A percentile compares a stretch with the other conserved stretches of the same genome.
phyloP scores from a whole-genome alignment of 2,113 vertebrate genomes.

The Mus spicilegus region DNA sequence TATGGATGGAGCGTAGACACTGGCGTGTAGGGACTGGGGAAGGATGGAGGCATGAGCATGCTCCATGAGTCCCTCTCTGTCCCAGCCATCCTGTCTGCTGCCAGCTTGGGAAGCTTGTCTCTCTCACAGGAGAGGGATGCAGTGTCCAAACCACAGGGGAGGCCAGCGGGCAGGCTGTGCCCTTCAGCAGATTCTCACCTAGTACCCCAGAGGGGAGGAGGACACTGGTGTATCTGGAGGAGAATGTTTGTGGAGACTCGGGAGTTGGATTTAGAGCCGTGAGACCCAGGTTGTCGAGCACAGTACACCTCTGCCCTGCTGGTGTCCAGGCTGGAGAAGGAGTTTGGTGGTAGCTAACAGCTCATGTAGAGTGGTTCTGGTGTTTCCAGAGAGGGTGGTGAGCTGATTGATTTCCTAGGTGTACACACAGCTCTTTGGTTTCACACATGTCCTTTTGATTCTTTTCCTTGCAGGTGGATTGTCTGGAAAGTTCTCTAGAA shows the following conservation, averaged over 20 bases:
- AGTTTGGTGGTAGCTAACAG: fast-evolving
- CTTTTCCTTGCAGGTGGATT: conserved; percentile 90
- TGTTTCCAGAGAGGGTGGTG: not conserved
- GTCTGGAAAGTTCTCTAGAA: conserved; percentile 92
- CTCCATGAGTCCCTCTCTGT: not conserved
- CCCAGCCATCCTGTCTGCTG: not conserved
- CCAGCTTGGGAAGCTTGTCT: not conserved
- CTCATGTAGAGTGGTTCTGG: not conserved
- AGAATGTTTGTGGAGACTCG: not conserved
- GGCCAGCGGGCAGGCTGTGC: not conserved
- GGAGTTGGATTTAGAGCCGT: not conserved
- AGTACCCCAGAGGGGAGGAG: not conserved
- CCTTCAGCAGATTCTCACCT: not conserved
- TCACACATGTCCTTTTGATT: not conserved
- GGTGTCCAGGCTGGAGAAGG: not conserved
- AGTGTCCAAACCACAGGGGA: not conserved
- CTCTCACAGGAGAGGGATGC: not conserved
- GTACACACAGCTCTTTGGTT: not conserved
- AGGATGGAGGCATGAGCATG: fast-evolving
- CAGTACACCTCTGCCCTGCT: fast-evolving
- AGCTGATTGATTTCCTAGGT: not conserved
- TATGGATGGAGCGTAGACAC: not conserved
- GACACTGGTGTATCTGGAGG: not conserved
- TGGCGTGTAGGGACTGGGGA: not conserved
- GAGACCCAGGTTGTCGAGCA: not conserved